phyloP scores from a whole-genome alignment of 2,797 vertebrate genomes.

The Pseudotriccus pelzelni region DNA sequence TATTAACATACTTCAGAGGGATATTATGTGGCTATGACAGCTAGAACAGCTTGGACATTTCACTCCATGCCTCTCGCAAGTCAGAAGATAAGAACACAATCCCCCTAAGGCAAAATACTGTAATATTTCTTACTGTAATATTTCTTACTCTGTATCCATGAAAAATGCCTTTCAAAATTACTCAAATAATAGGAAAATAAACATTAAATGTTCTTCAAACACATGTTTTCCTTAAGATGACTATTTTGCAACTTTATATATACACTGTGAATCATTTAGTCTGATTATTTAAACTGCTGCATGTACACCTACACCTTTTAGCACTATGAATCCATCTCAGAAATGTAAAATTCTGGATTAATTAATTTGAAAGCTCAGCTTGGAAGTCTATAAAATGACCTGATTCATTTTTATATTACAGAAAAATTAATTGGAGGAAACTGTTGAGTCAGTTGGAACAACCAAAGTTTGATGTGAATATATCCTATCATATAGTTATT shows the following conservation, averaged over 20 bases:
- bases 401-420: neutral
- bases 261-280: neutral
- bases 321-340: neutral
- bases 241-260: neutral
- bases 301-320: neutral
- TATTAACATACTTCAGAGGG: neutral
- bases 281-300: neutral
- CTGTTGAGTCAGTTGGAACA: neutral
- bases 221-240: neutral
- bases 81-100: neutral
- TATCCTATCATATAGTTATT: neutral
- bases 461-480: neutral
- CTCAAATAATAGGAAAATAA: neutral
- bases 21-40: conserved; percentile 4
- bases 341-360: neutral
- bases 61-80: neutral
- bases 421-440: neutral
- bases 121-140: neutral
- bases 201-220: neutral
- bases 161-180: conserved; percentile 14
- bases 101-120: conserved; percentile 1
- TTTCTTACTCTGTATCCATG: neutral
- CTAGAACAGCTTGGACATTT: conserved; percentile 49
- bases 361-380: neutral
- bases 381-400: neutral